phyloP scores from a whole-genome alignment of 2,888 invertebrate genomes.

The Muschampia plurimacula region DNA sequence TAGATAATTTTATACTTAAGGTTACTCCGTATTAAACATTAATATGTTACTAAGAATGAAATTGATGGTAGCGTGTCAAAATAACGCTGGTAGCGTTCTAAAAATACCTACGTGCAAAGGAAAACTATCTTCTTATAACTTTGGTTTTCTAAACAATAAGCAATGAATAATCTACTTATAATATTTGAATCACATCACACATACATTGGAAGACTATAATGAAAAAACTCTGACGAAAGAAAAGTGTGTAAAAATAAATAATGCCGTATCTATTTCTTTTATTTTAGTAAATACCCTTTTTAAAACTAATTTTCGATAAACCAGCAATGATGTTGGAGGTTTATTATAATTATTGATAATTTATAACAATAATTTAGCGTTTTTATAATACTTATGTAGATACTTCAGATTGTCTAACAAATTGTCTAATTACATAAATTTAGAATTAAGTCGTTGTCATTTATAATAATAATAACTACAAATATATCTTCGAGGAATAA shows the following conservation, averaged over 20 bases:
- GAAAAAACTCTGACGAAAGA: constrained; percentile 58
- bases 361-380: constrained; percentile 37
- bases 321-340: constrained; percentile 73
- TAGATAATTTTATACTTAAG: constrained; percentile 59
- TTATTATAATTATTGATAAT: constrained; percentile 49
- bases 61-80: constrained; percentile 8
- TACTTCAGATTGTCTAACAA: constrained; percentile 45
- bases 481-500: constrained; percentile 43
- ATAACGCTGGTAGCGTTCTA: constrained; percentile 14
- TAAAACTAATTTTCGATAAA: constrained; percentile 49
- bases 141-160: constrained; percentile 45
- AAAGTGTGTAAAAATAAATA: constrained; percentile 51
- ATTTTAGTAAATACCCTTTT: constrained; percentile 44
- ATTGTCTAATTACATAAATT: constrained; percentile 75
- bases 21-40: constrained; percentile 68
- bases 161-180: constrained; percentile 50
- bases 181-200: constrained; percentile 63
- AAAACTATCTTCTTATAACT: constrained; percentile 30
- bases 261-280: constrained; percentile 53
- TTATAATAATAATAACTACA: constrained; percentile 62
- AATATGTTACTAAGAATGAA: constrained; percentile 1
- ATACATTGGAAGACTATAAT: constrained; percentile 82
- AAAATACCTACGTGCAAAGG: constrained; percentile 40
- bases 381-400: constrained; percentile 31
- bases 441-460: constrained; percentile 85